These are phyloP conservation scores for Lemur catta DNA, from an alignment of 2,797 vertebrate species.

Conservation along the genomic window DNA sequence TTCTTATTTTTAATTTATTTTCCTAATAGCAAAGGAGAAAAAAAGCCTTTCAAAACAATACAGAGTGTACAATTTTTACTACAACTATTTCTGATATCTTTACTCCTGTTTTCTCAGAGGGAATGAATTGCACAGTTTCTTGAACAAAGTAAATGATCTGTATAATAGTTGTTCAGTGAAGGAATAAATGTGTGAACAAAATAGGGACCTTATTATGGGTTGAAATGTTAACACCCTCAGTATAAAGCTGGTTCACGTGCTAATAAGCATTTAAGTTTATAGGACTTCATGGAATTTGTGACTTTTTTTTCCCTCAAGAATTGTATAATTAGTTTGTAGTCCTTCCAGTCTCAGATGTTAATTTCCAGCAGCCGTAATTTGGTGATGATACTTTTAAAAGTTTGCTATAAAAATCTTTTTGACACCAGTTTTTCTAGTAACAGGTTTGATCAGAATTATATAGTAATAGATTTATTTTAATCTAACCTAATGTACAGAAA, in stretches of 20 bases:
- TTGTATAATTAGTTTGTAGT: neutral
- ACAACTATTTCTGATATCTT: neutral
- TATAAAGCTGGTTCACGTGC: neutral
- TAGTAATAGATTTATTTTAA: constrained; percentile 19
- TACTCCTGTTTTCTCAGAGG: constrained; percentile 21
- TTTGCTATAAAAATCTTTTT: neutral
- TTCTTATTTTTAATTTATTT: constrained; percentile 29
- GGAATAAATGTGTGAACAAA: neutral
- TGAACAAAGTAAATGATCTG: neutral
- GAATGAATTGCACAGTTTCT: neutral
- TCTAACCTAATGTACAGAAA: neutral
- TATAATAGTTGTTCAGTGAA: neutral
- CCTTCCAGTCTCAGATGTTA: neutral
- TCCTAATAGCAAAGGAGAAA: neutral
- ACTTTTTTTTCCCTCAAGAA: neutral
- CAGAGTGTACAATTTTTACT: neutral
- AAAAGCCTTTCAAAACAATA: neutral
- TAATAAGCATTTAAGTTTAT: neutral
- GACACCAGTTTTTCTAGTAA: neutral
- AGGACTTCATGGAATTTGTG: neutral
- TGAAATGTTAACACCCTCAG: neutral
- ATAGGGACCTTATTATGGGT: neutral
- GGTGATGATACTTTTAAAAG: neutral
- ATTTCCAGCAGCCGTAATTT: neutral
- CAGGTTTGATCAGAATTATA: neutral